phyloP scores from a whole-genome alignment of 2,888 invertebrate genomes.

The Leptinotarsa peninsularis region DNA sequence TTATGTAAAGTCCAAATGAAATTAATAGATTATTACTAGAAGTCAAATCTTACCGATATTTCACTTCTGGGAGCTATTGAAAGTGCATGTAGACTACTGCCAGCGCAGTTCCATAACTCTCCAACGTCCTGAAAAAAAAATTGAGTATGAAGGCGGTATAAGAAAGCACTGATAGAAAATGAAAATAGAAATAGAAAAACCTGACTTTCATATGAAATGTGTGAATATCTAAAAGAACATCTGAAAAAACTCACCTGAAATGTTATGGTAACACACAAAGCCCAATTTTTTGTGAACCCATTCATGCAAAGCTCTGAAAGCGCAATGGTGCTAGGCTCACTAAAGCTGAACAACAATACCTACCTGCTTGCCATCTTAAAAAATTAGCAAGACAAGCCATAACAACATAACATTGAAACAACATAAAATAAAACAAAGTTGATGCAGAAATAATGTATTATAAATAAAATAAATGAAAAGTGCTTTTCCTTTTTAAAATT shows the following conservation, averaged over 20 bases:
- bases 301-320: slow-evolving; percentile 28
- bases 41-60: slow-evolving; percentile 61
- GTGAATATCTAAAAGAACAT: background rate
- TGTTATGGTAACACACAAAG: background rate
- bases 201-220: background rate
- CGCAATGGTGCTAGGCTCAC: slow-evolving; percentile 23
- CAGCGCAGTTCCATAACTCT: slow-evolving; percentile 68
- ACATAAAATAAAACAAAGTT: slow-evolving; percentile 41
- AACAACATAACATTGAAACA: slow-evolving; percentile 3
- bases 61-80: slow-evolving; percentile 69
- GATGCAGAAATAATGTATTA: slow-evolving; percentile 41
- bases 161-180: too few species aligned
- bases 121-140: slow-evolving; percentile 65
- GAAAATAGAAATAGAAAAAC: too few species aligned
- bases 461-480: slow-evolving; percentile 40
- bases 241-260: slow-evolving; percentile 16
- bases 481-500: slow-evolving; percentile 33
- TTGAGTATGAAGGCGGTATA: too few species aligned
- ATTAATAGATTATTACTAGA: background rate
- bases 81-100: slow-evolving; percentile 68
- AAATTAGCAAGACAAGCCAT: slow-evolving; percentile 15
- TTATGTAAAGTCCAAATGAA: too few species aligned
- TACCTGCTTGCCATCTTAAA: slow-evolving; percentile 15
- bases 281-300: background rate
- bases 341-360: slow-evolving; percentile 5